Base-by-base conservation (phyloP, 37 sponge, comb jelly and placozoan species). In the Hormiphora californensis region DNA sequence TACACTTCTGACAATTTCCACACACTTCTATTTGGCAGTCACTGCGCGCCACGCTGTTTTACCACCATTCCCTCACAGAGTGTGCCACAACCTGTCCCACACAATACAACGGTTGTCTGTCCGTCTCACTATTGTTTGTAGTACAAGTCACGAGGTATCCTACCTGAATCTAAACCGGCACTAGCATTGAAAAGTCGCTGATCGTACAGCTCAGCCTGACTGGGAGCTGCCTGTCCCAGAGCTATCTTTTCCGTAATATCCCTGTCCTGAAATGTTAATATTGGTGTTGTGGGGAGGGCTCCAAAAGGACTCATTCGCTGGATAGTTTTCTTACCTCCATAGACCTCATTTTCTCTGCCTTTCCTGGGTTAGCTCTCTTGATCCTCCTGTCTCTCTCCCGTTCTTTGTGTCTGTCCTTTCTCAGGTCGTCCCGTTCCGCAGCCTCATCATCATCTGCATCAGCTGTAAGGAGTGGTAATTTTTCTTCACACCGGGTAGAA, bases 391-490 rank as follows among this genome's bases (percentile, higher is more conserved):
- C 91, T 41, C 99, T 85, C 85, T 98, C 95, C 38, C 99, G 89
- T 57, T 98, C 99, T 85, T 93, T 95, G 99, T 95, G 99, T 34
- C 99, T 78, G 54, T 98, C 99, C 35, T 93, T 81, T 51, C 96
- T 89, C 57, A 98, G 87, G 35, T 94, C 89, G 23, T 98, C 99
- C 63, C 99, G 85, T 89, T 93, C 93, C 69, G 85, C 57, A 4
- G 86, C 89, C 27, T 90, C 92, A n/a, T 43, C 38, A 1, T 73
- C 81, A 4, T 73, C 81, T 9, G 32, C 39, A n/a, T 73, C 81
- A 8, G 46, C 81, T 73, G 44, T 27, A 65, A 5, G 27, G 27
- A 57, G 7, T 27, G 15, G 53, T 17, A 15, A 49, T 49, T 49
- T 17, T 49, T 49, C 15, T 17, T 49, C 53, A 49, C 15, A 17